Conservation (phyloP, 2,888 invertebrate species). For the Carabus problematicus region DNA sequence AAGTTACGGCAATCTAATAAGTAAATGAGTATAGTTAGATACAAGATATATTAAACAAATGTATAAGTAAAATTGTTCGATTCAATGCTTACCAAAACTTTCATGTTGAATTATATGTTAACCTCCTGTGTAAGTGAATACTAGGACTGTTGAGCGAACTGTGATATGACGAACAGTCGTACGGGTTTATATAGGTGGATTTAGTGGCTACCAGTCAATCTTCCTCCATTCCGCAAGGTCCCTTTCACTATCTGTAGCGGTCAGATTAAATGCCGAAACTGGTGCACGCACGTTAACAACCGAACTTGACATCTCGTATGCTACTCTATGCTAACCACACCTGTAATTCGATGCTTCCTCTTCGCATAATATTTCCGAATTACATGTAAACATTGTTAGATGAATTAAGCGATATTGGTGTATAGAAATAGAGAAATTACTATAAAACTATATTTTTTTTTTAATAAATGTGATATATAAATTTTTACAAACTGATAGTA, state of each 20-base stretch:
- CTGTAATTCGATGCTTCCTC: background rate
- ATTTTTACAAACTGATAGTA: too few relatives aligned
- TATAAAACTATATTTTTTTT: too few relatives aligned
- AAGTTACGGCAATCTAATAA: constrained; percentile 56
- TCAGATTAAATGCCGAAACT: constrained; percentile 9
- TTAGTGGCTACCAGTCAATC: constrained; percentile 5
- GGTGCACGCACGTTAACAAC: constrained; percentile 1
- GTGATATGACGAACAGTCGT: constrained; percentile 37
- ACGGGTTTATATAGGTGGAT: constrained; percentile 44
- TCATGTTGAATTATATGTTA: constrained; percentile 44
- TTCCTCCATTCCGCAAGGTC: constrained; percentile 37
- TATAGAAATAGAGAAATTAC: too few relatives aligned
- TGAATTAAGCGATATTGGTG: too few relatives aligned
- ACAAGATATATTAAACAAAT: too few relatives aligned
- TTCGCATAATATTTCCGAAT: too few relatives aligned
- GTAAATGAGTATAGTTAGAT: background rate
- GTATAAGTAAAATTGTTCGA: too few relatives aligned
- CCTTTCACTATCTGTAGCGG: constrained; percentile 34
- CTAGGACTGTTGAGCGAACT: constrained; percentile 46
- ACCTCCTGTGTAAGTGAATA: constrained; percentile 45
- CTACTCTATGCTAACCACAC: constrained; percentile 25
- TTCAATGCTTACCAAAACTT: constrained; percentile 44
- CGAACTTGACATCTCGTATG: constrained; percentile 2
- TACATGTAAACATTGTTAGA: too few relatives aligned
- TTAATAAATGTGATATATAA: too few relatives aligned